Evolutionary conservation across 2,113 vertebrate genomes (phyloP), one percentile per base, ranked within the genome.

Genomic region (Takifugu bimaculatus): DNA sequence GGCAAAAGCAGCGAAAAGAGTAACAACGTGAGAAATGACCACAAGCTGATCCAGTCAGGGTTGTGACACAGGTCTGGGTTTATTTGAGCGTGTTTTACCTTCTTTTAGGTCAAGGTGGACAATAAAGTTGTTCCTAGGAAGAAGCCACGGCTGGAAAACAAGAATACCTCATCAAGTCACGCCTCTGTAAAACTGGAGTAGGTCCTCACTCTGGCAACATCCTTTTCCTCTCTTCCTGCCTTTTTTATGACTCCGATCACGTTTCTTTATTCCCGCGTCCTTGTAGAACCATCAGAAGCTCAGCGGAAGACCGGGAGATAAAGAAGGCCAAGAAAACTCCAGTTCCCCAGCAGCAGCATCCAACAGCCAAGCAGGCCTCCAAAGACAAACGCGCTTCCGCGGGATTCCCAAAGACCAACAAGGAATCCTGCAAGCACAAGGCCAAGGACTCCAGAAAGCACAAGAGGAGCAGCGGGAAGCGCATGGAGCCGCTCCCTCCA

Each of bases 1-100:
- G 65, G 64, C 78, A 92, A 90, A 79, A 56, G 54, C 50, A 66
- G 84, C 78, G 87, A 79, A 70, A 95, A 94, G 81, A 93, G 88
- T 72, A 65, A 65, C 66, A 78, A 74, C 60, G 82, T 87, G 61
- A 84, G 81, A 51, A 60, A 25, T 13, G 25, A 52, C 13, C 3
- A 28, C 25, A 1, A 51, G 26, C n/a, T 45, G 12, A n/a, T 56
- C 0, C 7, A 29, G 13, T 10, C 0, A 14, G 61, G 45, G 9
- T 39, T 39, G 35, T 9, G 2, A 9, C 35, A 39, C 35, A 9
- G 29, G 29, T 39, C 35, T 10, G 35, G 35, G 7, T 39, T 39
- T 6, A 39, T 39, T 39, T 39, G 5, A 39, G 35, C 35, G 7
- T 10, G 45, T 26, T 50, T 13, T 26, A 0, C 60, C 53, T 60